Evolutionary conservation across 2,797 vertebrate species (phyloP).

Genomic region (Aplochiton taeniatus): DNA sequence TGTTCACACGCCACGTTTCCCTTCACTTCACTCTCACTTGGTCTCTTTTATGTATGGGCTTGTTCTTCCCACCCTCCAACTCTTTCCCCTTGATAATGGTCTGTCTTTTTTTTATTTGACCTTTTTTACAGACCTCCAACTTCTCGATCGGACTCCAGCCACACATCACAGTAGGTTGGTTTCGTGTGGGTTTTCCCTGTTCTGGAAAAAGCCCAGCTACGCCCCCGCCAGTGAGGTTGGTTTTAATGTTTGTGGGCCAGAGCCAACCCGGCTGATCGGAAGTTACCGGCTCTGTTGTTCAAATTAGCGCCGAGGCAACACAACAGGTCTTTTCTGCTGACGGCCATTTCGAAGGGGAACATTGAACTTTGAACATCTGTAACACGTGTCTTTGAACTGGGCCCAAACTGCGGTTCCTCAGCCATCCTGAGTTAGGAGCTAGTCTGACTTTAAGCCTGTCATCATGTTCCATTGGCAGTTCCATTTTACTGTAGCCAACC

Average conservation of each 20-base stretch:
- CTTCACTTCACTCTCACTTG: conserved; percentile 38
- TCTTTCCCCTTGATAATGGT: conserved; percentile 12
- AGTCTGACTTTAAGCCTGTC: conserved; percentile 16
- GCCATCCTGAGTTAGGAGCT: conserved; percentile 7
- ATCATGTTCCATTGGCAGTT: conserved; percentile 24
- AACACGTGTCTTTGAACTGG: conserved; percentile 37
- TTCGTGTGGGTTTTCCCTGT: conserved; percentile 58
- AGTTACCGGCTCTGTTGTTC: conserved; percentile 77
- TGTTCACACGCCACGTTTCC: conserved; percentile 39
- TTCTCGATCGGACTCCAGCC: conserved; percentile 59
- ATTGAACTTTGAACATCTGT: conserved; percentile 36
- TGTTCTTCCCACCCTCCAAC: conserved; percentile 33
- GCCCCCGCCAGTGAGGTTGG: conserved; percentile 50
- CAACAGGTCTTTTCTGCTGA: conserved; percentile 61
- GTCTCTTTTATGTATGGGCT: background rate
- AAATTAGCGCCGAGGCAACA: conserved; percentile 76
- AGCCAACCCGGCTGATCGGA: conserved; percentile 53
- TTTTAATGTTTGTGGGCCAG: conserved; percentile 48
- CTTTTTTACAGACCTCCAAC: conserved; percentile 43
- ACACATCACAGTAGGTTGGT: conserved; percentile 61
- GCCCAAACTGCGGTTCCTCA: background rate
- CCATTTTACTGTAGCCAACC: conserved; percentile 28
- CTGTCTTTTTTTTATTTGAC: too few relatives aligned
- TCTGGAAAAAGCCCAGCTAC: conserved; percentile 48
- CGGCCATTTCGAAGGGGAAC: conserved; percentile 15